These are phyloP conservation scores for Chaetodon trifascialis DNA, from an alignment of 2,113 vertebrate genomes.

Conservation along the genomic window DNA sequence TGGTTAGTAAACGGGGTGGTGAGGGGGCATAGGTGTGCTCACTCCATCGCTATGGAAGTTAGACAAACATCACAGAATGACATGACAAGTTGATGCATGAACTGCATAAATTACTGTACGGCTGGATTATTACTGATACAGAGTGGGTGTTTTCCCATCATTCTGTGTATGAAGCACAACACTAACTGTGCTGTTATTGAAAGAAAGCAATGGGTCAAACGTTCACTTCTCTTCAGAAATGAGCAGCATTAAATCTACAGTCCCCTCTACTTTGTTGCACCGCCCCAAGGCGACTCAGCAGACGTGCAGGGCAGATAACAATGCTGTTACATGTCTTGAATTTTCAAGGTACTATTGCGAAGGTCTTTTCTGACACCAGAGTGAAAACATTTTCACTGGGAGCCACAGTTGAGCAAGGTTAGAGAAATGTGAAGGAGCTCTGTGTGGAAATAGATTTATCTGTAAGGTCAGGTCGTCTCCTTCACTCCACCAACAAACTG, in stretches of 20 bases:
- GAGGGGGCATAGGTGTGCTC: background rate
- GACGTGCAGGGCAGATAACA: conserved; percentile 20
- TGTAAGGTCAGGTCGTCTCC: conserved; percentile 8
- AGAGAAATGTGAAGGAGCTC: conserved; percentile 13
- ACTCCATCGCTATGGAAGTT: background rate
- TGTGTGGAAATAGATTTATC: conserved; percentile 8
- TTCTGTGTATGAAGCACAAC: background rate
- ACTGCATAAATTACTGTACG: background rate
- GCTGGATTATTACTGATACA: background rate
- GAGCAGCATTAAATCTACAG: background rate
- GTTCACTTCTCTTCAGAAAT: conserved; percentile 10
- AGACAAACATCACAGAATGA: background rate
- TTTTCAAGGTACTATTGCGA: conserved; percentile 42
- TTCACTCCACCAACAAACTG: background rate
- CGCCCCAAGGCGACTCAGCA: background rate
- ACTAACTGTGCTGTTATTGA: background rate
- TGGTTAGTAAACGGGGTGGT: background rate
- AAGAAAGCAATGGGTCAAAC: background rate
- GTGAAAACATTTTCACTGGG: conserved; percentile 39
- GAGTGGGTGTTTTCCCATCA: no score
- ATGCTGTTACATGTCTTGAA: conserved; percentile 19
- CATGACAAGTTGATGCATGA: no score
- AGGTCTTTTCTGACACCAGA: conserved; percentile 24
- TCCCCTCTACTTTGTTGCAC: background rate
- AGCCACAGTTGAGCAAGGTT: conserved; percentile 35